A percentile compares a stretch with the other conserved stretches of the same genome.
phyloP scores from a whole-genome alignment of 2,797 vertebrate species.

The Coccyzus lansbergi region DNA sequence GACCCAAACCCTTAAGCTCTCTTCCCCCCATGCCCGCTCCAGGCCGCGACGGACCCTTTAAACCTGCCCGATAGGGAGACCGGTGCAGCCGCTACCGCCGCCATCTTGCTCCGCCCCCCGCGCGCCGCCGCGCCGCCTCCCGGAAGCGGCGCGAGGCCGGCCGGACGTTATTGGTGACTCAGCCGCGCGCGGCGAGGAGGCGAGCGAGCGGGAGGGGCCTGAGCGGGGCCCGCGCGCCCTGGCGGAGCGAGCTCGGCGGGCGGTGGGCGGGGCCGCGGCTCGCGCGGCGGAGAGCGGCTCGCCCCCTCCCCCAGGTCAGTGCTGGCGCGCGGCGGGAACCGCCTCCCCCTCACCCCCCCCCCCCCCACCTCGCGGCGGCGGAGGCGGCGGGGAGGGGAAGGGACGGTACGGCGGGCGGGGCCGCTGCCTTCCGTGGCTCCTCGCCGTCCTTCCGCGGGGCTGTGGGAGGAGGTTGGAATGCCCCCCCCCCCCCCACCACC shows the following conservation, averaged over 20 bases:
- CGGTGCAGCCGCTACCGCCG: not conserved
- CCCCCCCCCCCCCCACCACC: too few species aligned
- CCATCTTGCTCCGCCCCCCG: slow-evolving; percentile 49
- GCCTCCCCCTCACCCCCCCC: not conserved
- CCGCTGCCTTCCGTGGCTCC: not conserved
- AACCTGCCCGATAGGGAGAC: slow-evolving; percentile 58
- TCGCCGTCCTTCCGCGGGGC: not conserved
- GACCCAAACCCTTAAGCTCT: not conserved
- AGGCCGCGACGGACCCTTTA: slow-evolving; percentile 55
- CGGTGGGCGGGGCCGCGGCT: slow-evolving; percentile 15
- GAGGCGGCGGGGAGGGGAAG: not conserved
- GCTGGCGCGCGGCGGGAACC: slow-evolving; percentile 11
- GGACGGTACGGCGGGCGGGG: not conserved
- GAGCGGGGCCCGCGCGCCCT: not conserved
- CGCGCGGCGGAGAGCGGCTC: slow-evolving; percentile 11
- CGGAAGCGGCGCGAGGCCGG: not conserved
- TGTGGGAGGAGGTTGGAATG: not conserved
- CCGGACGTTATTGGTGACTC: not conserved
- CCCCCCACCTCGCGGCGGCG: not conserved
- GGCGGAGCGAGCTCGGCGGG: slow-evolving; percentile 14
- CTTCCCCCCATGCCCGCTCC: not conserved
- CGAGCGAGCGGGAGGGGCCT: not conserved
- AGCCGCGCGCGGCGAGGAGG: not conserved
- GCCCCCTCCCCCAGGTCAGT: slow-evolving; percentile 40
- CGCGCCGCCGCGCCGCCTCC: not conserved